Evolutionary conservation across 2,888 invertebrate genomes (phyloP), one percentile per base, ranked within the genome.

Genomic region (Rhaphigaster nebulosa): DNA sequence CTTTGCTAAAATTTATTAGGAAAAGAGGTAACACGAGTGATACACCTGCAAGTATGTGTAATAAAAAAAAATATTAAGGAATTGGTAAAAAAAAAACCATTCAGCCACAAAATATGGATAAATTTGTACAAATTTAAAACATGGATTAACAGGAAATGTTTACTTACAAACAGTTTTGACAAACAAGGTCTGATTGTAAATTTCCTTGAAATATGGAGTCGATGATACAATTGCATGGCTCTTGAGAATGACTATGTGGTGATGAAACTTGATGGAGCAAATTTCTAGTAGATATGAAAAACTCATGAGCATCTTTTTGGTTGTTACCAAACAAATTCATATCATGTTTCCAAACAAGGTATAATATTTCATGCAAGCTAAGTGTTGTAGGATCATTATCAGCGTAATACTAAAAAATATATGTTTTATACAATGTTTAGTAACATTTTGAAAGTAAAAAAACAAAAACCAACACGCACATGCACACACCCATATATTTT

Each of bases 241-340:
- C 94, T 65, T 65, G 88, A 29, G 93, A 94, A 90, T 93, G 93
- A 90, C 93, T 94, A 29, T 92, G 92, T 56, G 93, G 92, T 93
- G 92, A 90, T 93, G 96, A 97, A 93, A 98, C 97, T 93, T 97
- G 95, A 94, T 99, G 99, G 91, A 99, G 94, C 26, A 99, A 97
- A 93, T 99, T 98, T 88, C 99, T 95, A 0, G 98, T 97, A 65
- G 99, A 98, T 92, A 99, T 98, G 93, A 99, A 98, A 94, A 99
- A 99, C 94, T 99, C 99, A 93, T 99, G 99, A 41, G 99, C 99
- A 94, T 99, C 99, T 94, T 99, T 99, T 93, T 99, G 99, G 93
- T 98, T 98, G 88, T 92, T 98, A 89, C 98, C 98, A 52, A 98
- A 98, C 93, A 99, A 95, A 94, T 99, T 98, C 90, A 97, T 96